Evolutionary conservation across 2,888 invertebrate genomes (phyloP), one percentile per base, ranked within the genome.

Genomic region (Ormyrus thymus): DNA sequence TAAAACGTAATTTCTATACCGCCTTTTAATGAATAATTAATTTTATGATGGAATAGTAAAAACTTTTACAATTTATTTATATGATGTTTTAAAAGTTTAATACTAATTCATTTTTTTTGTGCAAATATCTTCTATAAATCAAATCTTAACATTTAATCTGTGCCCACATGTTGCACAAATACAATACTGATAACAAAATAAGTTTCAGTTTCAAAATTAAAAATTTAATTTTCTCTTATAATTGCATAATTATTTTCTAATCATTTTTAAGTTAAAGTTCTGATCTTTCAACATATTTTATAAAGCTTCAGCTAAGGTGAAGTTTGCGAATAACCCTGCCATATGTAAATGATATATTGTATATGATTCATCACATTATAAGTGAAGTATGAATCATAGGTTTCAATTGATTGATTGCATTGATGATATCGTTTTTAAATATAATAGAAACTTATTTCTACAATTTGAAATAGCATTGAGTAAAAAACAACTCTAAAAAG

Each of bases 351-450:
- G 29, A 53, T 66, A 51, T 69, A 61, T 74, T 76, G 55, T 56
- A 62, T 59, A 55, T 72, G 65, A 71, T 72, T 77, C 76, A 77
- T 59, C 29, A 29, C 29, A 59, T 71, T 77, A 59, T 71, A 59
- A 72, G 65, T 59, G 59, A 72, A 72, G 59, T 66, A 66, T 77
- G 72, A 77, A 72, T 77, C 77, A 77, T 77, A 71, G 65, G 65
- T 53, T 71, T 77, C 71, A 59, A 71, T 70, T 77, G 65, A 77
- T 77, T 65, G 70, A 70, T 76, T 62, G 51, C 50, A 70, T 43
- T 56, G 48, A 69, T 76, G 59, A 70, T 13, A 76, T 15, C 4
- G 29, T 76, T 76, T 64, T 46, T 43, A 66, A 45, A 58, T 66
- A 59, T 71, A 53, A 51, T 15, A 1, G 58, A 29, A 29, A 43